A percentile compares a stretch with the other conserved stretches of the same genome.
These are phyloP conservation scores for Mandrillus leucophaeus DNA, from an alignment of 2,113 vertebrate genomes.

Conservation along the genomic window DNA sequence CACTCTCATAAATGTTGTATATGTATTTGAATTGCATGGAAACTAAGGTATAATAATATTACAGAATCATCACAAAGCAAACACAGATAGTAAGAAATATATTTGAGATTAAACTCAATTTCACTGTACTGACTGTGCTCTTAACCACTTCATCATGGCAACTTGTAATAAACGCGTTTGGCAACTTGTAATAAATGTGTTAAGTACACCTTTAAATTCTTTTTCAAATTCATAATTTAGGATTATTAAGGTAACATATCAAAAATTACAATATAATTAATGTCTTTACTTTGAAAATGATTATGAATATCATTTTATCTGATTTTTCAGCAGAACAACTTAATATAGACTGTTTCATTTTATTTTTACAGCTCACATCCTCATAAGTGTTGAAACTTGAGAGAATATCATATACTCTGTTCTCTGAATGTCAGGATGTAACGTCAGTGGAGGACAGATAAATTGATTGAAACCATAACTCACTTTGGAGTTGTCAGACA, in stretches of 20 bases:
- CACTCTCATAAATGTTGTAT: background rate
- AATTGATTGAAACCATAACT: slow-evolving; percentile 15
- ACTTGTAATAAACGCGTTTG: too few relatives aligned
- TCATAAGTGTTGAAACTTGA: background rate
- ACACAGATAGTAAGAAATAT: background rate
- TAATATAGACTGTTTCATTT: background rate
- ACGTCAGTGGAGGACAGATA: background rate
- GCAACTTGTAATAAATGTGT: background rate
- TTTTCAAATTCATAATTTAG: background rate
- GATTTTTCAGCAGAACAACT: background rate
- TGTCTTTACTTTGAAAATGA: background rate
- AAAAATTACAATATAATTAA: background rate
- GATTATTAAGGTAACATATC: background rate
- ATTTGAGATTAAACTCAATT: background rate
- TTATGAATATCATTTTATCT: background rate
- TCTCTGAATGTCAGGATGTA: slow-evolving; percentile 26
- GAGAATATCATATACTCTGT: background rate
- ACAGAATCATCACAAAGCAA: background rate
- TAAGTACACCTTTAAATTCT: background rate
- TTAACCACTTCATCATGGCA: background rate
- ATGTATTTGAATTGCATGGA: background rate
- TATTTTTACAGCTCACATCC: background rate
- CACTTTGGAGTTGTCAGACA: slow-evolving; percentile 7
- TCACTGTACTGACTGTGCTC: background rate
- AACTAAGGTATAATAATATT: background rate